Evolutionary conservation across 2,113 vertebrate genomes (phyloP), one percentile per base, ranked within the genome.

Genomic region (mouse (Mus musculus)): DNA sequence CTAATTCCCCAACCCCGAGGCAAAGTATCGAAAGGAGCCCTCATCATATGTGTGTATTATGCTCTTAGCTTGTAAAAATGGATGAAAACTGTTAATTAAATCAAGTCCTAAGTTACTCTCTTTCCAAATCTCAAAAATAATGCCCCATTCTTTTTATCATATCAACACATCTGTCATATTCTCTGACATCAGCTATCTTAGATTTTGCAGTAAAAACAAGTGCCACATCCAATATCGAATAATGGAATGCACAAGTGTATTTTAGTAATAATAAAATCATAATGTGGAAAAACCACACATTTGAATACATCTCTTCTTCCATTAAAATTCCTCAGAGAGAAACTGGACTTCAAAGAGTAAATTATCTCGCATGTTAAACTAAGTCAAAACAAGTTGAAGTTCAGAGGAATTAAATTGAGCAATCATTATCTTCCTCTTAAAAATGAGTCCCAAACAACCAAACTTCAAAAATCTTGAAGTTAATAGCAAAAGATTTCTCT

Each of bases 381-480:
- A 96, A 73, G 36, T 73, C 24, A 80, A 95, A 96, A 80, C 75
- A 91, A 93, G 24, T 88, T 95, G 9, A 96, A 77, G 4, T 75
- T 9, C 56, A 92, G 93, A 90, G 81, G 3, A 63, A 17, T 63
- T 63, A 63, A 84, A 42, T 85, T 65, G 22, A 92, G 42, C 20
- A 88, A 56, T 82, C 22, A 39, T 59, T 88, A 69, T 59, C 36
- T 90, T 86, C 19, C 88, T 90, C 39, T 63, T 61, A 54, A 28
- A 28, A 95, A 71, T 85, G 49, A 81, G 14, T 73, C 49, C 42
- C 82, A 67, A 86, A 67, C 88, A 89, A 84, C 26, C 6, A 52
- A 89, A 91, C n/a, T 86, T 77, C 14, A 65, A 88, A 88, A 94
- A 46, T 80, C 33, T 42, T 92, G 14, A 88, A 86, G 16, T 84